Base-by-base conservation (phyloP, 2,113 vertebrate species). In the Gymnorhina tibicen region DNA sequence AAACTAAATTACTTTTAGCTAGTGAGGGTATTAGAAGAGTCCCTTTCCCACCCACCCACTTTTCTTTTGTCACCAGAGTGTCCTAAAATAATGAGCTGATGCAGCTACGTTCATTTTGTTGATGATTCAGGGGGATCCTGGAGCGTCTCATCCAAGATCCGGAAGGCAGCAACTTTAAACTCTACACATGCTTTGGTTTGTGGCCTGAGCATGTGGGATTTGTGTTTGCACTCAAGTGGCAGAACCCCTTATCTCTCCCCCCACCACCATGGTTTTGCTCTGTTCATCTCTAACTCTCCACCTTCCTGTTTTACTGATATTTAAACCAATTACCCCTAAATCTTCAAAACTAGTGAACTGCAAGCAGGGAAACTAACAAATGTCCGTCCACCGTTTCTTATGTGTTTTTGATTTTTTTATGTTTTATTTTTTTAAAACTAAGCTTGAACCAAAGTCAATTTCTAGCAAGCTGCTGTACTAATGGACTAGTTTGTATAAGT, bases 361-460 rank as follows among this genome's bases (percentile, higher is more conserved):
- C 98, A 98, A 97, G 98, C 97, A 98, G 97, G 98, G 97, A 97
- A 97, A 97, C 95, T 98, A 98, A 97, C 97, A 96, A 97, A 98
- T 98, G 97, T 99, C 99, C 99, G 98, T 98, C 99, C 98, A 99
- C 98, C 98, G 66, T 97, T 96, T 98, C 97, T 97, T 93, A 97
- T 92, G 97, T 97, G 97, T 94, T 96, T 97, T 95, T 98, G 93
- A 96, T 97, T 97, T 96, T 96, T 91, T 97, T 96, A 95, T 91
- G 96, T 97, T 96, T 97, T 97, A 94, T 97, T 97, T 97, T 97
- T 98, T 98, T 97, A 95, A 97, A 98, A 99, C 98, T 98, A 99
- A 99, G 99, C 99, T 99, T 99, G 98, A 99, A 99, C 99, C 99
- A 99, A 99, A 99, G 99, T 99, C 98, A 98, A 99, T 99, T 99